A percentile compares a stretch with the other conserved stretches of the same genome.
These are phyloP conservation scores for Onychomys leucogaster DNA, from an alignment of 2,797 vertebrate species.

Conservation along the genomic window DNA sequence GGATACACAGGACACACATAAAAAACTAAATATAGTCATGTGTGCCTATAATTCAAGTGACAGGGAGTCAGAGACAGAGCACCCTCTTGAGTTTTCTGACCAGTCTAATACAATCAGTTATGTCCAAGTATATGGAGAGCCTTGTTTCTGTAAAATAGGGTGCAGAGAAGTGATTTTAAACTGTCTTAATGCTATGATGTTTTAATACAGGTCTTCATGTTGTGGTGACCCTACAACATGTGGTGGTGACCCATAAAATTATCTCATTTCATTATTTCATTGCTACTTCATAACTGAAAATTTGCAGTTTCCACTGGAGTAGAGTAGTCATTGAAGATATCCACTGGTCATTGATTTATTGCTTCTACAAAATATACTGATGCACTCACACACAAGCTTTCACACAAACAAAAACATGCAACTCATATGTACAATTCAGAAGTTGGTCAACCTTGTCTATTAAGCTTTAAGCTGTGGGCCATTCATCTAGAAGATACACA, in stretches of 20 bases:
- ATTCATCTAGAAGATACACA: neutral
- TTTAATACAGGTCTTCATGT: too few species aligned
- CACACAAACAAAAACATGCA: neutral
- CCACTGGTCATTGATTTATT: neutral
- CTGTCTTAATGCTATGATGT: neutral
- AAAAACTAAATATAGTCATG: fast-evolving
- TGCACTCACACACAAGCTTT: neutral
- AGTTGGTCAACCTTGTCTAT: neutral
- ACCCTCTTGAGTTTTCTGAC: neutral
- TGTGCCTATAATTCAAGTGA: neutral
- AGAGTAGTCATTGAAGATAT: neutral
- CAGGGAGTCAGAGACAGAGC: too few species aligned
- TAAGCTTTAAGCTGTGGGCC: neutral
- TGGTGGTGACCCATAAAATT: neutral
- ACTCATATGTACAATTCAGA: neutral
- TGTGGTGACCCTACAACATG: neutral
- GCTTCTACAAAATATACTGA: neutral
- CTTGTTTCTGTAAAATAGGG: neutral
- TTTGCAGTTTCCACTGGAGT: neutral
- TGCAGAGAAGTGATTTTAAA: neutral
- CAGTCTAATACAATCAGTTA: neutral
- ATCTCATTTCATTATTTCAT: neutral
- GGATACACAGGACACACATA: neutral
- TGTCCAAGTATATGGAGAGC: neutral
- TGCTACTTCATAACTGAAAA: neutral